Evolutionary conservation across 2,113 vertebrate species (phyloP).

Genomic region (Marmota flaviventris): DNA sequence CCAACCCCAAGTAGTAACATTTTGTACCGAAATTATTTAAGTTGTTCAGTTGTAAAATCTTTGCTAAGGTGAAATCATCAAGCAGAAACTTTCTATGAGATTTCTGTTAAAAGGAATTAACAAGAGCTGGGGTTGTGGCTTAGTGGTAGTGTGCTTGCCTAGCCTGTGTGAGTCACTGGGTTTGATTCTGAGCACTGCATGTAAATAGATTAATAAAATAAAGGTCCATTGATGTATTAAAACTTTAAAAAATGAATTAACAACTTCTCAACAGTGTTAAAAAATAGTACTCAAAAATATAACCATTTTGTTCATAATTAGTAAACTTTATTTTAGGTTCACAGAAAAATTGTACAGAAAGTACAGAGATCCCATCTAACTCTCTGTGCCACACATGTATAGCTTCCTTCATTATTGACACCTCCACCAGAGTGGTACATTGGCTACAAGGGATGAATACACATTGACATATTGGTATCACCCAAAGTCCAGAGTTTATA

Average conservation of each 20-base stretch:
- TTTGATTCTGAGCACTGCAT: no score
- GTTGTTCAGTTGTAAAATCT: neutral
- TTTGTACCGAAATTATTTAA: neutral
- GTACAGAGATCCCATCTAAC: rapidly evolving
- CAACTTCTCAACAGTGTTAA: neutral
- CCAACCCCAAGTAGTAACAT: no score
- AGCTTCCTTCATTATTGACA: neutral
- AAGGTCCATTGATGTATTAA: no score
- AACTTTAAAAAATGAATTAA: neutral
- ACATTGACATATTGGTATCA: rapidly evolving
- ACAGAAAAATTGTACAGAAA: neutral
- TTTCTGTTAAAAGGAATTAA: neutral
- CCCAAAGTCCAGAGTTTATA: rapidly evolving
- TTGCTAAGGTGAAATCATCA: neutral
- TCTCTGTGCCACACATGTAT: rapidly evolving
- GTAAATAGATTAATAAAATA: no score
- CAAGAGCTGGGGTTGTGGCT: no score
- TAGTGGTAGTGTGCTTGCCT: no score
- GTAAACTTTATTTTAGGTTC: neutral
- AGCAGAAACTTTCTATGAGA: neutral
- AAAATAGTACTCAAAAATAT: neutral
- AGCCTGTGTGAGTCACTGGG: no score
- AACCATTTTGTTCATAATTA: neutral
- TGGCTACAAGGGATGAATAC: neutral
- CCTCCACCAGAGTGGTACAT: no score